Conservation (phyloP, 2,888 invertebrate species). For the Drosophila gaucha region DNA sequence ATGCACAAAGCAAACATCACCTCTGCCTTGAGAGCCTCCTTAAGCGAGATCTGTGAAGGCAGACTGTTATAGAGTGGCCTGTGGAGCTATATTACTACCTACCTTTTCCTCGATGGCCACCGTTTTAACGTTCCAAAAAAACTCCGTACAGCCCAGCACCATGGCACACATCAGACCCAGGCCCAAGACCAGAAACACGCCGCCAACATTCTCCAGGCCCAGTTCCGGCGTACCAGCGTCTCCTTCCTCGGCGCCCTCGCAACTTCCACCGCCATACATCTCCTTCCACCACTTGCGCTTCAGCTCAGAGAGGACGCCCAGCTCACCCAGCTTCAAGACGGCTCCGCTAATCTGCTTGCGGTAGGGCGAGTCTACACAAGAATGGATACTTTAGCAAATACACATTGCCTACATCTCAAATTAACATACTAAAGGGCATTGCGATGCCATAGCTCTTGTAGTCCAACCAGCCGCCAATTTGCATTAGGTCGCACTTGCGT, state of each 20-base stretch:
- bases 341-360: conserved; percentile 93
- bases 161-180: conserved; percentile 90
- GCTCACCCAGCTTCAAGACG: conserved; percentile 95
- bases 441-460: conserved; percentile 97
- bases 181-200: conserved; percentile 94
- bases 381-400: background rate
- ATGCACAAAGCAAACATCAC: conserved; percentile 90
- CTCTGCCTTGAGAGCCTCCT: conserved; percentile 89
- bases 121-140: conserved; percentile 92
- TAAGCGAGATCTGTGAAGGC: conserved; percentile 87
- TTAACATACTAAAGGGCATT: conserved; percentile 92
- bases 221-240: conserved; percentile 81
- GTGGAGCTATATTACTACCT: conserved; percentile 4
- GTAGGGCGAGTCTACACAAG: conserved; percentile 89
- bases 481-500: conserved; percentile 92
- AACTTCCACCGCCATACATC: conserved; percentile 85
- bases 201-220: conserved; percentile 90
- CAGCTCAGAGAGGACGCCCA: conserved; percentile 90
- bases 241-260: conserved; percentile 66
- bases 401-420: conserved; percentile 82
- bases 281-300: conserved; percentile 97
- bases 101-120: conserved; percentile 92
- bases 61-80: too few species aligned
- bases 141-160: conserved; percentile 92
- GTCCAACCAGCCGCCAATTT: conserved; percentile 93